These are phyloP conservation scores for Heliconius ismenius DNA, from an alignment of 2,888 invertebrate genomes.

Conservation along the genomic window DNA sequence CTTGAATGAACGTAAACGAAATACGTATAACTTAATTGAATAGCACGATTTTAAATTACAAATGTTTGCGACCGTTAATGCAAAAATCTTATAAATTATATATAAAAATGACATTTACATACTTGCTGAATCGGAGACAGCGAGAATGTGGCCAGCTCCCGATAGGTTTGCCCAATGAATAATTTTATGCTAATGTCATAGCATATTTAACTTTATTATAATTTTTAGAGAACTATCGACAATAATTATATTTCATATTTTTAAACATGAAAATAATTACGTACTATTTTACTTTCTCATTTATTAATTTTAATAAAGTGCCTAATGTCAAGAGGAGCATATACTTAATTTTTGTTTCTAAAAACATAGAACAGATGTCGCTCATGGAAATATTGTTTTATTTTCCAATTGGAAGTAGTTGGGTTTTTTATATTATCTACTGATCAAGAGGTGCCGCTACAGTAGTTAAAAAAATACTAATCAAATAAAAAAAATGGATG, in stretches of 20 bases:
- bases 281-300: background rate
- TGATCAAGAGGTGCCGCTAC: constrained; percentile 1
- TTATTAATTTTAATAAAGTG: background rate
- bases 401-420: background rate
- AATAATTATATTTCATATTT: background rate
- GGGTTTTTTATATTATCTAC: background rate
- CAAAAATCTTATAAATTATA: constrained; percentile 60
- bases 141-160: constrained; percentile 76
- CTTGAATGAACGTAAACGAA: constrained; percentile 43
- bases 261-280: background rate
- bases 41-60: constrained; percentile 49
- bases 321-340: background rate
- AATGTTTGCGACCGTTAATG: constrained; percentile 51
- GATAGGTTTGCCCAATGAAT: constrained; percentile 63
- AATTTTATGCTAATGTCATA: constrained; percentile 46
- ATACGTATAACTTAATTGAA: constrained; percentile 47
- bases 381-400: background rate
- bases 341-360: background rate
- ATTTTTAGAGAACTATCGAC: background rate
- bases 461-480: background rate
- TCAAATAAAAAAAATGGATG: too few relatives aligned
- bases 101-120: constrained; percentile 81
- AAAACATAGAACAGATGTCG: constrained; percentile 9
- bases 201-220: constrained; percentile 5
- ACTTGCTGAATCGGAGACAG: constrained; percentile 80